phyloP scores from a whole-genome alignment of 1,140 invertebrate genomes.

The Aphaenogaster rudis region DNA sequence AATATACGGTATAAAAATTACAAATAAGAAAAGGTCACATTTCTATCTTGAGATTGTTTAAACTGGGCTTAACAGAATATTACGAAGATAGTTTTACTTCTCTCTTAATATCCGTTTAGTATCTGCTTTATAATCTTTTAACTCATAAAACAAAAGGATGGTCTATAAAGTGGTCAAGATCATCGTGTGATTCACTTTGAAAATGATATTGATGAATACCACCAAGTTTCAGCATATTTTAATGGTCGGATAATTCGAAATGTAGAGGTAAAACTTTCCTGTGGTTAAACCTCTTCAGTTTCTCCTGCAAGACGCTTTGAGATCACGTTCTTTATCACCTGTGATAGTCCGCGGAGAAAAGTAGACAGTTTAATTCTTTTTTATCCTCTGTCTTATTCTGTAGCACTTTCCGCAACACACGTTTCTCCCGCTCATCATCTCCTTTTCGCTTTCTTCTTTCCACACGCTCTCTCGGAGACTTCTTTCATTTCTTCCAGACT shows the following conservation, averaged over 20 bases:
- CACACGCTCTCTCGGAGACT: background rate
- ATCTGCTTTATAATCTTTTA: background rate
- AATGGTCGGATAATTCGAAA: background rate
- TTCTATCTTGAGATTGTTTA: background rate
- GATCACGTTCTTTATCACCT: conserved; percentile 24
- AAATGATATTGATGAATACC: background rate
- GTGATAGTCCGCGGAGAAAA: conserved; percentile 3
- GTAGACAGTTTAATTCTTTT: conserved; percentile 43
- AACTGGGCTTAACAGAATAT: background rate
- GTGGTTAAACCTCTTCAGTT: background rate
- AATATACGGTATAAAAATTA: background rate
- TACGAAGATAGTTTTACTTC: background rate
- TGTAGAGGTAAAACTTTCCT: background rate
- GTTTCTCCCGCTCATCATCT: conserved; percentile 31
- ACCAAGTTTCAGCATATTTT: background rate
- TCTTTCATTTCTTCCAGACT: conserved; percentile 14
- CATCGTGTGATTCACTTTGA: background rate
- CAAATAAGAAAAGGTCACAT: background rate
- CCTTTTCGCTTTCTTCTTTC: conserved; percentile 45
- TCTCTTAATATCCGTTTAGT: background rate
- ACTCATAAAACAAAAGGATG: background rate
- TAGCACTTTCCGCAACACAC: conserved; percentile 1
- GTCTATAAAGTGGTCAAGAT: background rate
- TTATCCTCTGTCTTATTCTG: conserved; percentile 38
- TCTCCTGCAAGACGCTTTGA: background rate